Percentiles rank a stretch among this genome's conserved stretches.
Conservation (phyloP, 2,113 vertebrate species). For the Setophaga coronata region DNA sequence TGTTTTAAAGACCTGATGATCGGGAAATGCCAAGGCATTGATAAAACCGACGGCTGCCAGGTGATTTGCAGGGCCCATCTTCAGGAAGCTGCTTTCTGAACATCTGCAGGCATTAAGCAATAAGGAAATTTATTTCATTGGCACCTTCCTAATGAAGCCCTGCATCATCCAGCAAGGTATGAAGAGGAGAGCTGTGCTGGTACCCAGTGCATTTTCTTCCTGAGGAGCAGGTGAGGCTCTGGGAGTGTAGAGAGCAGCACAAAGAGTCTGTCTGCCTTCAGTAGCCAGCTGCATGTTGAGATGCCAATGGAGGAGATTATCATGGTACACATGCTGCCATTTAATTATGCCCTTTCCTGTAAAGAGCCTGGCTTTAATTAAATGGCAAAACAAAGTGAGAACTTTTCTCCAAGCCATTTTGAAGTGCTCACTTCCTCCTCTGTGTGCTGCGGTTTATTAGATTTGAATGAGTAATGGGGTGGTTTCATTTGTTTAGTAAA, state of each 20-base stretch:
- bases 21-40: background rate
- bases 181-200: background rate
- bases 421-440: constrained; percentile 59
- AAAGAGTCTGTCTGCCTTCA: background rate
- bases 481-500: constrained; percentile 67
- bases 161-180: background rate
- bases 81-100: background rate
- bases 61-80: background rate
- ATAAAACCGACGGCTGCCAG: background rate
- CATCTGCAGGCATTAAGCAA: background rate
- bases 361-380: constrained; percentile 63
- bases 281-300: background rate
- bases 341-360: constrained; percentile 56
- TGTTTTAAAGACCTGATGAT: background rate
- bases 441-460: constrained; percentile 56
- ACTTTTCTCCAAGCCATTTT: constrained; percentile 49
- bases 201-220: background rate
- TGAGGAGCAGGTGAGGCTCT: background rate
- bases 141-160: background rate
- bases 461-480: constrained; percentile 67
- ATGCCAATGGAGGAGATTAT: background rate
- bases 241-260: background rate
- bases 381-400: constrained; percentile 57
- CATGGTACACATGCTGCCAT: background rate
- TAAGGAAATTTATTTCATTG: background rate